These are phyloP conservation scores for Pteruthius melanotis DNA, from an alignment of 2,113 vertebrate species.

Conservation along the genomic window DNA sequence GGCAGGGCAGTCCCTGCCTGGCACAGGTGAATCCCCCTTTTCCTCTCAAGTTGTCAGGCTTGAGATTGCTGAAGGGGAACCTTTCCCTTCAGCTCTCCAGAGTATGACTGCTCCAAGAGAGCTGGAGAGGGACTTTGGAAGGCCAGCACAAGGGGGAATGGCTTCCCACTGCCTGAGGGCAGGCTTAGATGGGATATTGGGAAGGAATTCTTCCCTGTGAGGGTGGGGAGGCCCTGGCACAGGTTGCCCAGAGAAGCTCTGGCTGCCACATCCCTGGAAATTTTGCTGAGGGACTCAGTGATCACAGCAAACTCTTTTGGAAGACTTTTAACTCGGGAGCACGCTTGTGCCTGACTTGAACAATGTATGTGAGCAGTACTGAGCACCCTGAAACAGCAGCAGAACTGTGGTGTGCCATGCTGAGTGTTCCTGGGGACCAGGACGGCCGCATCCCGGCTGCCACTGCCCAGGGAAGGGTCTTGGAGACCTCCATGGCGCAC, in stretches of 20 bases:
- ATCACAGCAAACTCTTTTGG: background rate
- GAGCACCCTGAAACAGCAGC: background rate
- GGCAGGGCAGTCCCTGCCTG: background rate
- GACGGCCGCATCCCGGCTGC: accelerated
- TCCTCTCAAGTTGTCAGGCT: background rate
- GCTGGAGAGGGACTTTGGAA: background rate
- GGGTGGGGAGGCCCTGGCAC: background rate
- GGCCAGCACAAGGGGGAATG: background rate
- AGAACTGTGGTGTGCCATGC: accelerated
- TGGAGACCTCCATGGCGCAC: background rate
- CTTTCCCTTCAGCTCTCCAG: background rate
- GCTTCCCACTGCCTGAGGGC: background rate
- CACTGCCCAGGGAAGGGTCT: background rate
- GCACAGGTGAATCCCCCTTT: background rate
- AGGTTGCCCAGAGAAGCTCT: background rate
- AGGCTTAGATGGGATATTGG: background rate
- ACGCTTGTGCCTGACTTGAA: background rate
- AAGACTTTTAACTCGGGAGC: background rate
- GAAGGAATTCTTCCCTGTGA: background rate
- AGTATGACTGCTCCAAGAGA: background rate
- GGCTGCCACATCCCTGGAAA: background rate
- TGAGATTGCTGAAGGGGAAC: background rate
- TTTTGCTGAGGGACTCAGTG: background rate
- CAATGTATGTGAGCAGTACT: background rate
- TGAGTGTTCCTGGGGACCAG: accelerated